Evolutionary conservation across 2,888 invertebrate genomes (phyloP).

Genomic region (Auanema freiburgensis): DNA sequence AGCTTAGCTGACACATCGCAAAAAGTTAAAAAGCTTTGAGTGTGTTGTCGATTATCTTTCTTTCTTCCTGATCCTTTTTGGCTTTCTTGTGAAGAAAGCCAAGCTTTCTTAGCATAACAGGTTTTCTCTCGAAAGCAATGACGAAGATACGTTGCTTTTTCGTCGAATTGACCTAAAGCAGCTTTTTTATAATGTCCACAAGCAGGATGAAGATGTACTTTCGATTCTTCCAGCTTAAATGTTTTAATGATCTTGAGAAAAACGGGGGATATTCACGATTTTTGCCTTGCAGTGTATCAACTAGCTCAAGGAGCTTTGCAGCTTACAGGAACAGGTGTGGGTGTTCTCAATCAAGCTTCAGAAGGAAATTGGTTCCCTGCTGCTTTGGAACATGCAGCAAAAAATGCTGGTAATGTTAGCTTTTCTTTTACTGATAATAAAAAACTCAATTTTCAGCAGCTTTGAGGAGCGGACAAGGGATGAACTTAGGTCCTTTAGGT

Average conservation of each 20-base stretch:
- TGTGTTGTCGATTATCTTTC: no score
- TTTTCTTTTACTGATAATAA: background rate
- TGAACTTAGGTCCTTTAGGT: slow-evolving; percentile 32
- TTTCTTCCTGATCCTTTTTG: no score
- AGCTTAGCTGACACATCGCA: no score
- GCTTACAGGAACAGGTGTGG: slow-evolving; percentile 59
- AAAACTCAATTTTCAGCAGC: background rate
- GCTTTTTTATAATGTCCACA: no score
- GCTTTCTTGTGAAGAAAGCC: no score
- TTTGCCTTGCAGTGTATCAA: slow-evolving; percentile 52
- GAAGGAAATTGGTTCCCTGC: slow-evolving; percentile 60
- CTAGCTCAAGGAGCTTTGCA: slow-evolving; percentile 59
- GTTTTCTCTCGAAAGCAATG: background rate
- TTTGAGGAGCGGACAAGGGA: background rate
- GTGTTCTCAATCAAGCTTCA: slow-evolving; percentile 59
- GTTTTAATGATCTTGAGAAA: no score
- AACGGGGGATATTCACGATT: no score
- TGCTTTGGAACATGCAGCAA: slow-evolving; percentile 48
- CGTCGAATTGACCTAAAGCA: background rate
- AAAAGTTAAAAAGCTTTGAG: no score
- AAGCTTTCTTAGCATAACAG: slow-evolving; percentile 9
- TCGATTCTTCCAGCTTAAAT: no score
- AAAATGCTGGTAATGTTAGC: slow-evolving; percentile 26
- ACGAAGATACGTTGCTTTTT: slow-evolving; percentile 8
- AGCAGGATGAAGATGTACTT: no score